Evolutionary conservation across 2,797 vertebrate genomes (phyloP).

Genomic region (Peromyscus melanophrys): DNA sequence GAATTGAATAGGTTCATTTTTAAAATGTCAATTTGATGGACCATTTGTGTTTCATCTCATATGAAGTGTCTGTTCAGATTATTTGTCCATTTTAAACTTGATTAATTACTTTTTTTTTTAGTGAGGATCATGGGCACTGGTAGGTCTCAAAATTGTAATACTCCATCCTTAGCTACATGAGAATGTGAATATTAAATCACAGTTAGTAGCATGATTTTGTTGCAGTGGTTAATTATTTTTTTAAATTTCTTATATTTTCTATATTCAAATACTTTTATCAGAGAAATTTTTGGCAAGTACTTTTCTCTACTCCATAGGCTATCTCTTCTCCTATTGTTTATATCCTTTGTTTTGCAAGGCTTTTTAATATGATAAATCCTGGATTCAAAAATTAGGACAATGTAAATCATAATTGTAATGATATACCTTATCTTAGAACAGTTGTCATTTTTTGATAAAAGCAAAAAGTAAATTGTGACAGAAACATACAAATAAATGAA

Average conservation of each 20-base stretch:
- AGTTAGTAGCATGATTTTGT: neutral
- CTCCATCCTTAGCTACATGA: neutral
- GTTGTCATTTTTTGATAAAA: neutral
- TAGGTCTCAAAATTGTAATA: neutral
- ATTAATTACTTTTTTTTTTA: neutral
- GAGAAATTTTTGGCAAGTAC: neutral
- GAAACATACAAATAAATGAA: neutral
- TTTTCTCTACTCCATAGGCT: neutral
- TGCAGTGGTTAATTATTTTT: neutral
- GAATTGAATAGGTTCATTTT: neutral
- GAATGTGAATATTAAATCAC: neutral
- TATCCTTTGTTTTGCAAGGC: neutral
- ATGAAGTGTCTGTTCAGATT: neutral
- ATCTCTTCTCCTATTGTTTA: neutral
- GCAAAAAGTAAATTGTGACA: neutral
- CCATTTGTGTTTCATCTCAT: slow-evolving; percentile 9
- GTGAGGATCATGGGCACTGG: neutral
- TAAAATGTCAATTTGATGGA: neutral
- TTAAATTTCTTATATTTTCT: neutral
- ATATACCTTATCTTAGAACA: neutral
- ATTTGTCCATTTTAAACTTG: neutral
- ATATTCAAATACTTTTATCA: neutral
- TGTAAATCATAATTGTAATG: neutral
- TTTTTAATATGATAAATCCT: neutral
- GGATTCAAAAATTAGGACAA: neutral